These are phyloP conservation scores for Conops quadrifasciatus DNA, from an alignment of 2,888 invertebrate species.

Conservation along the genomic window DNA sequence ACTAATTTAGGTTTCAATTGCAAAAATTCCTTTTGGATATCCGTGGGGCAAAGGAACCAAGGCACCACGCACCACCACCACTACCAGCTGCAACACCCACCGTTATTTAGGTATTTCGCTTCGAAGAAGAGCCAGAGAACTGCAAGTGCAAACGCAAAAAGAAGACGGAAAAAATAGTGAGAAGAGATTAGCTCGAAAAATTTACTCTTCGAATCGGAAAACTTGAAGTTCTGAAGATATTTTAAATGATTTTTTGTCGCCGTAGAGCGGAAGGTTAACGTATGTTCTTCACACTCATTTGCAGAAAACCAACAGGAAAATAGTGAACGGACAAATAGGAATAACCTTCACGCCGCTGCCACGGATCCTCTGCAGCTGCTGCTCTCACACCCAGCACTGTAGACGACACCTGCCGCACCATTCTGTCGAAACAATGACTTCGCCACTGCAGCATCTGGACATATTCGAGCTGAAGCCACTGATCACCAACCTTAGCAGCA, in stretches of 20 bases:
- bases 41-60: background rate
- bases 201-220: background rate
- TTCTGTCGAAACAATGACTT: constrained; percentile 41
- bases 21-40: constrained; percentile 25
- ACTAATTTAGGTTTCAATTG: background rate
- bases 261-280: background rate
- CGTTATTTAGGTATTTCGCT: constrained; percentile 11
- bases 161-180: background rate
- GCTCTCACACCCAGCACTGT: constrained; percentile 24
- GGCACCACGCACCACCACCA: background rate
- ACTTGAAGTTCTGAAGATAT: background rate
- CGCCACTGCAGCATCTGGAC: constrained; percentile 43
- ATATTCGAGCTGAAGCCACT: constrained; percentile 62
- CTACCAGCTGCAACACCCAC: constrained; percentile 16
- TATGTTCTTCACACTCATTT: constrained; percentile 11
- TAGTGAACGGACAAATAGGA: background rate
- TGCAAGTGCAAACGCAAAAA: background rate
- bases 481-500: constrained; percentile 63
- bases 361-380: constrained; percentile 7
- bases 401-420: constrained; percentile 27
- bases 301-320: constrained; percentile 5
- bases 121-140: background rate
- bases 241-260: background rate
- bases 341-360: constrained; percentile 9
- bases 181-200: background rate